phyloP scores from a whole-genome alignment of 2,113 vertebrate genomes.

The Heptranchias perlo region DNA sequence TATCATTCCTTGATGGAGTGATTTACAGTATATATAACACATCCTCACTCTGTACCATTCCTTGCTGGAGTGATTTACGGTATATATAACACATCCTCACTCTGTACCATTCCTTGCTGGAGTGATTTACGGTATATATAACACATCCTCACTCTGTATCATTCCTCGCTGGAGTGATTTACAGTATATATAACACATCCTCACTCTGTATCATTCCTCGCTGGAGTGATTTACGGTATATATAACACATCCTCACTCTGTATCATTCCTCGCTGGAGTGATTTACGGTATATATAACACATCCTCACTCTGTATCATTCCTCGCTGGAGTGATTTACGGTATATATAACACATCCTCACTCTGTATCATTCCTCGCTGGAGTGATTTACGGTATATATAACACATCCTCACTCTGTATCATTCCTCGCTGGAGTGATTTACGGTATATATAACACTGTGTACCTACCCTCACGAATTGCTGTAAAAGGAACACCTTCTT shows the following conservation, averaged over 20 bases:
- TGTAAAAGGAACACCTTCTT: conserved; percentile 81
- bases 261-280: background rate
- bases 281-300: background rate
- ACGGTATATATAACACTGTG: background rate
- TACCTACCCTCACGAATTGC: conserved; percentile 78
- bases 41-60: background rate
- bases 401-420: background rate
- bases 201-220: background rate
- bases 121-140: background rate
- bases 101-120: background rate
- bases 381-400: background rate
- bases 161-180: background rate
- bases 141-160: background rate
- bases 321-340: background rate
- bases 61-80: background rate
- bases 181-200: background rate
- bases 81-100: background rate
- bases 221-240: background rate
- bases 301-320: background rate
- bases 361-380: background rate
- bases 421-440: background rate
- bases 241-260: background rate
- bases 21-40: background rate
- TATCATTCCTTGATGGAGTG: background rate
- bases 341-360: background rate